These are phyloP conservation scores for Calidris pygmaea DNA, from an alignment of 2,113 vertebrate species.

Conservation along the genomic window DNA sequence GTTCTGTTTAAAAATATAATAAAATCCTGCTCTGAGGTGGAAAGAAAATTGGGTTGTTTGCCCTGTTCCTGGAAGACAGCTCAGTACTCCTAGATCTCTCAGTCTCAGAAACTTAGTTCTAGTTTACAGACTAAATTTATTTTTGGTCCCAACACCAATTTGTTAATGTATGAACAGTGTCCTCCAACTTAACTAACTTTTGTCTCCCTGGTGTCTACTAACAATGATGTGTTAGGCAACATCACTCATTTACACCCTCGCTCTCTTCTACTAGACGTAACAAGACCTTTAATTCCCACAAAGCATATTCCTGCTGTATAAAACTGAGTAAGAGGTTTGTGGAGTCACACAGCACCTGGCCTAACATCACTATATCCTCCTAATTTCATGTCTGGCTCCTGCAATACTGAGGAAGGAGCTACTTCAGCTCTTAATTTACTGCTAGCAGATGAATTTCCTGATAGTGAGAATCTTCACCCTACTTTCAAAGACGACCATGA, in stretches of 20 bases:
- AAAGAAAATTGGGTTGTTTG: neutral
- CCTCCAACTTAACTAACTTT: neutral
- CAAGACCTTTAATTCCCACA: neutral
- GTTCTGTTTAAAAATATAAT: neutral
- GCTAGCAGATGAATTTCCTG: neutral
- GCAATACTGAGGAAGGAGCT: neutral
- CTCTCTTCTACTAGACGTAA: neutral
- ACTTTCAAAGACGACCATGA: neutral
- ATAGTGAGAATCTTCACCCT: neutral
- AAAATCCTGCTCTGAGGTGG: neutral
- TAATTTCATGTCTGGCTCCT: conserved; percentile 25
- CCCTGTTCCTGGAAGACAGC: neutral
- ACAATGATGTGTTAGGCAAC: neutral
- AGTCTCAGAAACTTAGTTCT: neutral
- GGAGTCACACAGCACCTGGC: neutral
- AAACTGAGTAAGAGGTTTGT: neutral
- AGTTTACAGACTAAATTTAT: neutral
- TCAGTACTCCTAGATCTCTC: neutral
- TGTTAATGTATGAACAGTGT: neutral
- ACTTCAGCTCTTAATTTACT: neutral
- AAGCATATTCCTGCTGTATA: neutral
- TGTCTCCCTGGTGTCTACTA: neutral
- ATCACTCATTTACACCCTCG: neutral
- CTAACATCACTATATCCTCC: neutral
- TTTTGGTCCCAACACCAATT: neutral